Evolutionary conservation across 2,797 vertebrate species (phyloP), one percentile per base, ranked within the genome.

Genomic region (Gadopsis bispinosus): DNA sequence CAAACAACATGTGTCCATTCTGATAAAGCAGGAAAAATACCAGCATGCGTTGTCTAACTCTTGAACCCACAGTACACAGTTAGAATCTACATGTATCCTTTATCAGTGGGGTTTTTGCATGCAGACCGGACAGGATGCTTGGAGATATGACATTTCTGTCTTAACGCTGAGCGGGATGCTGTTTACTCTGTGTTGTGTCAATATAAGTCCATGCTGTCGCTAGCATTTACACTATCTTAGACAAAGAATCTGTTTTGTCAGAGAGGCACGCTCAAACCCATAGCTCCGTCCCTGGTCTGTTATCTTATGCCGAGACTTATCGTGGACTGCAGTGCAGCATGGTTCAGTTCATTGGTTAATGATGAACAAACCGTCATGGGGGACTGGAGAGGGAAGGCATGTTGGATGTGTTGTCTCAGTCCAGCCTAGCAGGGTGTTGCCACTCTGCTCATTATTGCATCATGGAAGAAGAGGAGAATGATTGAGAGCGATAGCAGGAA

Each of bases 171-270:
- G 41, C 22, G 5, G 12, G 31, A 65, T 0, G 39, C 80, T 84
- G 89, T 91, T 90, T 89, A 54, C 77, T 83, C 77, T 74, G 82
- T 2, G 48, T 72, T 68, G 9, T 84, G 85, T 92, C 91, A 93
- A 90, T 67, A 91, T 3, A 19, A 31, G 69, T 68, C 65, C 61
- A 45, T 54, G 70, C 72, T 79, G 80, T 82, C 76, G 14, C 62
- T 29, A 62, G 47, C 70, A 83, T 88, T 88, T 74, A 65, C 72
- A 69, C 79, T 67, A 72, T 71, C 77, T 69, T 22, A 68, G 33
- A 83, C 72, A 86, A 84, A 84, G 62, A 69, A 78, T 79, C 62
- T 65, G 33, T 86, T 88, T 77, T 77, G 77, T 78, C 71, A 58
- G 63, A 26, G 55, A 62, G 56, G 70, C 7, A 1, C 20, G 61